Evolutionary conservation across 1,140 invertebrate genomes (phyloP), one percentile per base, ranked within the genome.

Genomic region (Sinella curviseta): DNA sequence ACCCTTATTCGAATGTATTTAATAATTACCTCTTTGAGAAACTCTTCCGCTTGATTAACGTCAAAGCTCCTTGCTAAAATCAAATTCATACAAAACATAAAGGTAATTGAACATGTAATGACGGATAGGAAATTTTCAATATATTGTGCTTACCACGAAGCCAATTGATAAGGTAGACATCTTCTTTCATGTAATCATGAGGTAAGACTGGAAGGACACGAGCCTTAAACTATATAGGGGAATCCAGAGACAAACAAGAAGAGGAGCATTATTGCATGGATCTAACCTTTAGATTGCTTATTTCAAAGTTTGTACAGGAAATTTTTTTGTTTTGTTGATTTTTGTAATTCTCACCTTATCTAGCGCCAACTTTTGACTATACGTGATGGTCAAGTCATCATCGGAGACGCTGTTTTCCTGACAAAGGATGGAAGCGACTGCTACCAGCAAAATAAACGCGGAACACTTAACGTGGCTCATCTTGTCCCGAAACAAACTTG

Each of bases 41-140:
- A 70, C 31, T 70, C 65, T 70, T 70, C 65, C 2, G 65, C 65
- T 70, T 70, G 65, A 33, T 33, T 70, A 31, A 70, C 30, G 31
- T 70, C 65, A 30, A 70, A 70, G 30, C 31, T 70, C n/a, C 31
- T 70, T 4, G 65, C n/a, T n/a, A n/a, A n/a, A n/a, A n/a, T n/a
- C n/a, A n/a, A n/a, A n/a, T n/a, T n/a, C n/a, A n/a, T n/a, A n/a
- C n/a, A n/a, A n/a, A n/a, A n/a, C n/a, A n/a, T n/a, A n/a, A n/a
- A n/a, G n/a, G n/a, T n/a, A n/a, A n/a, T n/a, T n/a, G n/a, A n/a
- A n/a, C n/a, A n/a, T n/a, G n/a, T n/a, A n/a, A n/a, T n/a, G n/a
- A n/a, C n/a, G n/a, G n/a, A n/a, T n/a, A n/a, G n/a, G n/a, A n/a
- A n/a, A n/a, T n/a, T n/a, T n/a, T n/a, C n/a, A n/a, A n/a, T n/a